Conservation (phyloP, 1,140 invertebrate genomes). For the Lerema accius region DNA sequence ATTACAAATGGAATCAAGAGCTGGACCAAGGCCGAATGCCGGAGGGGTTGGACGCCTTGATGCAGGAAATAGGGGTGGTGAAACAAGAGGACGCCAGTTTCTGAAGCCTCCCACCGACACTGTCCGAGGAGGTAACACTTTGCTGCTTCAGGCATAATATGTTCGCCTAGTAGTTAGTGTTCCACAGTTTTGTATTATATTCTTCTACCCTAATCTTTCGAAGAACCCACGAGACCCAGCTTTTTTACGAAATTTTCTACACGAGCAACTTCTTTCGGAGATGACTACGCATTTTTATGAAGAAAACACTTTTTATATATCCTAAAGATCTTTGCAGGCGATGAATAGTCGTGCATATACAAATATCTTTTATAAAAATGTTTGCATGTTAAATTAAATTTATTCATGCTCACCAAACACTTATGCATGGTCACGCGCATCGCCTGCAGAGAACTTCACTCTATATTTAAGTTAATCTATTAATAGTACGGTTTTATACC, state of each 20-base stretch:
- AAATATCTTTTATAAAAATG: background rate
- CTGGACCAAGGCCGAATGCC: constrained; percentile 90
- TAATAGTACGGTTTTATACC: constrained; percentile 21
- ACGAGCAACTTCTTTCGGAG: background rate
- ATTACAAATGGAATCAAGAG: constrained; percentile 90
- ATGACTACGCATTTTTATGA: background rate
- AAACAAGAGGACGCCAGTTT: constrained; percentile 69
- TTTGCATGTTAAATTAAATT: background rate
- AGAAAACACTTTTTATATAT: background rate
- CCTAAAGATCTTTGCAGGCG: background rate
- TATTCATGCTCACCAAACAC: background rate
- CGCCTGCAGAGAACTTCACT: background rate
- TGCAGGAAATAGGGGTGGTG: constrained; percentile 86
- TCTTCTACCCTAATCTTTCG: constrained; percentile 5
- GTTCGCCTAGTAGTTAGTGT: constrained; percentile 34
- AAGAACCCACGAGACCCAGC: constrained; percentile 4
- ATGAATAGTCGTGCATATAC: background rate
- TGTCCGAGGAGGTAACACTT: constrained; percentile 27
- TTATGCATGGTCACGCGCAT: background rate
- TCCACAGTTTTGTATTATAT: constrained; percentile 19
- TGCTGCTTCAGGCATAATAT: constrained; percentile 33
- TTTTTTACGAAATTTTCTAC: constrained; percentile 20
- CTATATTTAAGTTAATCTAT: constrained; percentile 15
- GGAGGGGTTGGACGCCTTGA: constrained; percentile 88
- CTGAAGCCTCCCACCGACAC: constrained; percentile 35